A percentile compares a stretch with the other conserved stretches of the same genome.
Evolutionary conservation across 64 coral and sea anemone species (phyloP).

Genomic region (Stichodactyla mertensii): DNA sequence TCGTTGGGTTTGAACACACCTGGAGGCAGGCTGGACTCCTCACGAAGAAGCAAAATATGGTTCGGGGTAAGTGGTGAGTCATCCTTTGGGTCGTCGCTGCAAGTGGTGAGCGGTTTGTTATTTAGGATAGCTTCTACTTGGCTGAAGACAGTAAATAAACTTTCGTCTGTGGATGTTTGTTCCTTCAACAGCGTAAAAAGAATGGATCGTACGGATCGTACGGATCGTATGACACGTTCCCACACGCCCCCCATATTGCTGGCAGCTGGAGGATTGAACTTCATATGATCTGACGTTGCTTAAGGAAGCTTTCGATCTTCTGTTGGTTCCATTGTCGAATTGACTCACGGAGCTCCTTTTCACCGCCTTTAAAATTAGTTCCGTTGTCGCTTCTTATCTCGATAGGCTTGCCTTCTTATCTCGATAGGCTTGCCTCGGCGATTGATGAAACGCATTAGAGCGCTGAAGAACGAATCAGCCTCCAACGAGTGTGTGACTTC

Average conservation of each 20-base stretch:
- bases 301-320: constrained; percentile 3
- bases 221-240: no score
- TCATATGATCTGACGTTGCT: not conserved
- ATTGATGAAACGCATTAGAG: constrained; percentile 21
- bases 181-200: no score
- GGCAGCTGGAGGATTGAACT: constrained; percentile 23
- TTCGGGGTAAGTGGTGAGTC: no score
- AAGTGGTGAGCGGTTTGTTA: not conserved
- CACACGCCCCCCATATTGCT: constrained; percentile 11
- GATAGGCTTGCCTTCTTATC: no score
- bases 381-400: constrained; percentile 42
- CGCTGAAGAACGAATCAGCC: constrained; percentile 32
- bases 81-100: not conserved
- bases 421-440: not conserved
- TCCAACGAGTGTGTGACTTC: not conserved
- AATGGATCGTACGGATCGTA: no score
- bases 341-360: not conserved
- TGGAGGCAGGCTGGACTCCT: not conserved
- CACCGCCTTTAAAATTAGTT: constrained; percentile 27
- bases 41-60: not conserved
- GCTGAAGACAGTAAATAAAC: no score
- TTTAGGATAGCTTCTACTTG: no score
- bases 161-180: no score
- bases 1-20: constrained; percentile 14
- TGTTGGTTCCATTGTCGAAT: constrained; percentile 9